Evolutionary conservation across 2,113 vertebrate species (phyloP).

Genomic region (Hydrochoerus hydrochaeris): DNA sequence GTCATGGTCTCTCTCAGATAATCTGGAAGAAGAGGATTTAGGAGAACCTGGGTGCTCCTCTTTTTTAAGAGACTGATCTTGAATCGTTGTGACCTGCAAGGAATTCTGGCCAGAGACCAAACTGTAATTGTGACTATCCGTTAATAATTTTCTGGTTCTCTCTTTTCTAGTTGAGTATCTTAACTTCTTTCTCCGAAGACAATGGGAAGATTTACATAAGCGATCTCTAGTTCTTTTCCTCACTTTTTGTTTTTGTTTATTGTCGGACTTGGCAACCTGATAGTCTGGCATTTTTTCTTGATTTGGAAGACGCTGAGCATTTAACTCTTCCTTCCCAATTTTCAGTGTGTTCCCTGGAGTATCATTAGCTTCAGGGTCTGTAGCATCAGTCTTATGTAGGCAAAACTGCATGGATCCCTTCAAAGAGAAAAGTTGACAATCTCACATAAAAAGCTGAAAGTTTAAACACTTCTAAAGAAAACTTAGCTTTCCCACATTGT

Average conservation of each 20-base stretch:
- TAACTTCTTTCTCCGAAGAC: conserved; percentile 63
- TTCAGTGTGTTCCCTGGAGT: conserved; percentile 53
- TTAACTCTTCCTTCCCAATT: conserved; percentile 66
- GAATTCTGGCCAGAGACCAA: conserved; percentile 55
- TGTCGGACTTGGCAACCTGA: neutral
- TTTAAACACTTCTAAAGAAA: conserved; percentile 46
- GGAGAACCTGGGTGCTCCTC: conserved; percentile 36
- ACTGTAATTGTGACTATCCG: neutral
- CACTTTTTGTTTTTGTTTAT: conserved; percentile 46
- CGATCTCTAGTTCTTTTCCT: conserved; percentile 55
- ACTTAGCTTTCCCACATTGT: neutral
- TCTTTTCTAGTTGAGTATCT: conserved; percentile 60
- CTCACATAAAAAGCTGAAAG: conserved; percentile 47
- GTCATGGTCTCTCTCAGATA: conserved; percentile 2
- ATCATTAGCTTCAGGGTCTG: conserved; percentile 33
- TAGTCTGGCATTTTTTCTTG: conserved; percentile 70
- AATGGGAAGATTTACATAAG: conserved; percentile 54
- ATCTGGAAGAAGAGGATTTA: neutral
- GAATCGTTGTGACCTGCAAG: conserved; percentile 75
- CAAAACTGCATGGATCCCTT: conserved; percentile 83
- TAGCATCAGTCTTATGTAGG: conserved; percentile 72
- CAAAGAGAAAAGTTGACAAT: conserved; percentile 73
- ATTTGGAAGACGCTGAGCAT: conserved; percentile 27
- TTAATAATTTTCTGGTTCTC: neutral
- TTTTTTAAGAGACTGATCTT: conserved; percentile 36